These are phyloP conservation scores for Anniella stebbinsi DNA, from an alignment of 2,797 vertebrate species.

Conservation along the genomic window DNA sequence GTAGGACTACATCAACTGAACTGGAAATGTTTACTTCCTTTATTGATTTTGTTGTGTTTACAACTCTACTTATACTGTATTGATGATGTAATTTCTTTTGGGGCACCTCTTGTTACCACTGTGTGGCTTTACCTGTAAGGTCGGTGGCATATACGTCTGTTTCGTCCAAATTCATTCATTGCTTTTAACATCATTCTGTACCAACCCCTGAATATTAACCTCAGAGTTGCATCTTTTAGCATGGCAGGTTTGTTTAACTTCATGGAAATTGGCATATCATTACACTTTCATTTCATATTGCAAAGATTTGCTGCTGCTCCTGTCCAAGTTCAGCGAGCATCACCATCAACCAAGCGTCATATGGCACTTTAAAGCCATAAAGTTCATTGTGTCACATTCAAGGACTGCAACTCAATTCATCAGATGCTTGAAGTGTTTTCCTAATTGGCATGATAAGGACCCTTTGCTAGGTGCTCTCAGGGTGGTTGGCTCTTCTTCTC, in stretches of 20 bases:
- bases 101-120: neutral
- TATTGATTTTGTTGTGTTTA: neutral
- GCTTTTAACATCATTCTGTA: slow-evolving; percentile 14
- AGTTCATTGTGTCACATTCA: neutral
- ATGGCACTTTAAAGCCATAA: neutral
- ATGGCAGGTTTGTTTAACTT: neutral
- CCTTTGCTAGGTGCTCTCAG: neutral
- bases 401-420: neutral
- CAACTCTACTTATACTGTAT: neutral
- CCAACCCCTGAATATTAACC: slow-evolving; percentile 30
- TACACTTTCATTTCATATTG: slow-evolving; percentile 14
- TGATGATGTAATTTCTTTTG: slow-evolving; percentile 28
- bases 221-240: neutral
- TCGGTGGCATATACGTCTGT: slow-evolving; percentile 16
- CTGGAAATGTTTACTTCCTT: neutral
- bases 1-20: neutral
- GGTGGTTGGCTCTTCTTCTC: neutral
- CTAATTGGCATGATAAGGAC: neutral
- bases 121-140: neutral
- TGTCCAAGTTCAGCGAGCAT: neutral
- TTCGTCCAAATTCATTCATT: slow-evolving; percentile 17
- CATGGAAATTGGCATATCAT: slow-evolving; percentile 23
- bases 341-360: neutral
- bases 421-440: neutral
- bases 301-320: neutral